phyloP scores from a whole-genome alignment of 2,797 vertebrate genomes.

The Coccyzus lansbergi region DNA sequence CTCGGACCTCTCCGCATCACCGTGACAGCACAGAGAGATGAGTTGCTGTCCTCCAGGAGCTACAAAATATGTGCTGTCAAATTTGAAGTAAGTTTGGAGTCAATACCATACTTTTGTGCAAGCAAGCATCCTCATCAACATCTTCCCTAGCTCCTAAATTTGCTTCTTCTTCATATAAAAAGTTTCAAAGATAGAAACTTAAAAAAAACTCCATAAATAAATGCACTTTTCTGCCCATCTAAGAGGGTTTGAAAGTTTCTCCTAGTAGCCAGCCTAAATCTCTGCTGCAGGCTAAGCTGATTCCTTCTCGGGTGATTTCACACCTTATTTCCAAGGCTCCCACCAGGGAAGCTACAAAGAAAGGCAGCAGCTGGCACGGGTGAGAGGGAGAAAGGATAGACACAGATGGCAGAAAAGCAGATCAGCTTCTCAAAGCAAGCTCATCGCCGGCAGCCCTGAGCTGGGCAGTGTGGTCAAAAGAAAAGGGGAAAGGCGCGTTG shows the following conservation, averaged over 20 bases:
- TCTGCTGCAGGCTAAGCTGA: neutral
- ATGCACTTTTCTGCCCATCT: neutral
- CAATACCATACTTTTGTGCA: neutral
- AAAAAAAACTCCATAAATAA: neutral
- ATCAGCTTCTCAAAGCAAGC: neutral
- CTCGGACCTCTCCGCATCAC: neutral
- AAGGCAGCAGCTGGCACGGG: neutral
- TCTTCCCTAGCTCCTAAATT: neutral
- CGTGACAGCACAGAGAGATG: fast-evolving
- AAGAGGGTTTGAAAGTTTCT: neutral
- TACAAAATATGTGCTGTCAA: fast-evolving
- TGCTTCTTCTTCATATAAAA: neutral
- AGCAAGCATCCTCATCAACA: neutral
- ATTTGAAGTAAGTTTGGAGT: neutral
- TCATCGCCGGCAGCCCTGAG: fast-evolving
- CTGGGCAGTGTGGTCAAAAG: neutral
- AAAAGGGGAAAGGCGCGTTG: neutral
- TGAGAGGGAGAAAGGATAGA: neutral
- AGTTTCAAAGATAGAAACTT: neutral
- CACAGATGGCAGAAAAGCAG: conserved; percentile 18
- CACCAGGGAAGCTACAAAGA: neutral
- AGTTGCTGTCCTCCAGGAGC: neutral
- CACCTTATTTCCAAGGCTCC: neutral
- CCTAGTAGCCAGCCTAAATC: neutral
- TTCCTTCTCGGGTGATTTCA: neutral